Evolutionary conservation across 2,797 vertebrate species (phyloP), one percentile per base, ranked within the genome.

Genomic region (Sebastes oblongus): DNA sequence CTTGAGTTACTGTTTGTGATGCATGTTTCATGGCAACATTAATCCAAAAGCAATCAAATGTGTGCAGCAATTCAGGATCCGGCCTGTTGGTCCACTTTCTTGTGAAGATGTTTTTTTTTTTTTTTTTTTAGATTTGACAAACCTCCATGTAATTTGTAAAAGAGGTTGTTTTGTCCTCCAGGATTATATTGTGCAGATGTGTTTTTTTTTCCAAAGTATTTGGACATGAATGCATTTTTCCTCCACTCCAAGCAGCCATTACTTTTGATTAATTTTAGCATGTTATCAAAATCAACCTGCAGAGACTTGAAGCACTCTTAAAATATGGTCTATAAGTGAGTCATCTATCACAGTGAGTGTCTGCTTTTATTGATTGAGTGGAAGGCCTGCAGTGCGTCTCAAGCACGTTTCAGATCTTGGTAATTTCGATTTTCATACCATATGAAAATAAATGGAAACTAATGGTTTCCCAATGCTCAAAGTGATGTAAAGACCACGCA

Each of bases 21-120:
- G 58, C 1, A n/a, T 62, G 77, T 82, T 77, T 83, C 84, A 78
- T 84, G 59, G 79, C 75, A 82, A 75, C 88, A 66, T 50, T 81
- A 77, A 86, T 80, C 82, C 82, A 81, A 77, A 80, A 66, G 75
- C 80, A 83, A 81, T 80, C 72, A 70, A 66, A 81, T 14, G 34
- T 71, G 24, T 80, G 75, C 66, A 55, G 68, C 20, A 18, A 24
- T 61, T 84, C 81, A 77, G 80, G 78, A 85, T 77, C 70, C 42
- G 74, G 77, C 75, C 66, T 76, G 83, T 78, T 81, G 27, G 14
- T 68, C 83, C 18, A 9, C 52, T 66, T 62, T 75, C 32, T 12
- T 61, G 6, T 30, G 11, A 67, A 30, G 46, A 18, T 16, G 22
- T 20, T 66, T 66, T 54, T 32, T 62, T 20, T 66, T 66, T 54